phyloP scores from a whole-genome alignment of 2,797 vertebrate genomes.

The Caiman crocodilus region DNA sequence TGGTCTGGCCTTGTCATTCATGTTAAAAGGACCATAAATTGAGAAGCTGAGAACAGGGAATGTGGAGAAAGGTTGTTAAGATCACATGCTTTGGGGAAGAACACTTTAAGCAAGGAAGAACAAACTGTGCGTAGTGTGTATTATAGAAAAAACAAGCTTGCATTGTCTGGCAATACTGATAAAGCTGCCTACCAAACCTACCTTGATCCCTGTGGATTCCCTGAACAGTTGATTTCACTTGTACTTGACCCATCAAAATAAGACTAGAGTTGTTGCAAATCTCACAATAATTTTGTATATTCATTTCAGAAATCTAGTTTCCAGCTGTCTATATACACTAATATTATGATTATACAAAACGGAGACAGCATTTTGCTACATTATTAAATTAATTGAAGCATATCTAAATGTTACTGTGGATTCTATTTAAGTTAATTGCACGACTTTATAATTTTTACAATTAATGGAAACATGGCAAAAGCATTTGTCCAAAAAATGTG shows the following conservation, averaged over 20 bases:
- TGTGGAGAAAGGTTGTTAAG: constrained; percentile 41
- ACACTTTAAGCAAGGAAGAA: constrained; percentile 1
- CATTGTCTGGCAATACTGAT: constrained; percentile 34
- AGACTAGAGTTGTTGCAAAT: background rate
- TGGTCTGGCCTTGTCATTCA: constrained; percentile 51
- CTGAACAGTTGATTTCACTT: constrained; percentile 24
- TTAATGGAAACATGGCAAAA: background rate
- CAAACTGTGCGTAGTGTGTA: background rate
- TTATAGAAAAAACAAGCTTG: background rate
- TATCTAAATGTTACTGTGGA: background rate
- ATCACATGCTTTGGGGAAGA: constrained; percentile 30
- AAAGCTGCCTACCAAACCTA: constrained; percentile 5
- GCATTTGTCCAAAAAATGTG: background rate
- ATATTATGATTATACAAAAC: background rate
- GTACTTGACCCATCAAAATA: constrained; percentile 25
- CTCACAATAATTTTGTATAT: background rate
- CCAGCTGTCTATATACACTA: background rate
- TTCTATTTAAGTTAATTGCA: background rate
- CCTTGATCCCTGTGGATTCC: background rate
- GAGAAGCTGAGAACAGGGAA: constrained; percentile 44
- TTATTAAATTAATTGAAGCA: constrained; percentile 7
- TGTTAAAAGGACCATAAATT: constrained; percentile 30
- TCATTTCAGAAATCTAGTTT: background rate
- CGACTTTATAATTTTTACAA: background rate
- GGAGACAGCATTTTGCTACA: background rate